Evolutionary conservation across 2,888 invertebrate species (phyloP), one percentile per base, ranked within the genome.

Genomic region (Mythimna ferrago): DNA sequence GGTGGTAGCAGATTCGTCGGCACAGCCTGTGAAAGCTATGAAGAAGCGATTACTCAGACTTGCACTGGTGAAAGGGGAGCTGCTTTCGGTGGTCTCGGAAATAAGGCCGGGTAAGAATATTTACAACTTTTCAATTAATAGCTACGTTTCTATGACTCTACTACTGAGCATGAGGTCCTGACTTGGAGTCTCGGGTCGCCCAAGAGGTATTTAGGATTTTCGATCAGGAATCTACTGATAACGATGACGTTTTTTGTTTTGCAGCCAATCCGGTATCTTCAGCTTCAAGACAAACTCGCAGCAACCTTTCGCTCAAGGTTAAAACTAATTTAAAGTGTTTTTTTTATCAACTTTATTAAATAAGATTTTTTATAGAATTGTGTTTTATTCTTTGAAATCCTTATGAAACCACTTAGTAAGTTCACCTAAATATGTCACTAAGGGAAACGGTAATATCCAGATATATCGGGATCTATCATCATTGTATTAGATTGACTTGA

Each of bases 11-110:
- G 76, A 11, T 96, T 96, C 71, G 85, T 95, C 3, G 96, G 93
- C 2, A 94, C 93, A 6, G 86, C 86, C 2, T 96, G 96, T 74
- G 89, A 89, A 0, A 86, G 76, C 75, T 92, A 91, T 56, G 89
- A 91, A 0, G 75, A 92, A 35, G 96, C 96, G 9, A 76, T 85
- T 1, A 5, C 53, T 11, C 70, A 88, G 51, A 54, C 66, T 14
- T 96, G 96, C 84, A 21, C 74, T 56, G 96, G 95, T 6, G 81
- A 41, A 2, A 88, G 85, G 21, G 90, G 92, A 60, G 87, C 80
- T 9, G 76, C 84, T 54, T 96, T 96, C 61, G 96, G 96, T 57
- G 96, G 96, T 57, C 72, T 75, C 56, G 87, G 11, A 3, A 71
- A 74, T 35, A 95, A 95, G 73, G 71, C 79, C 38, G 83, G 87